Base-by-base conservation (phyloP, 2,888 invertebrate genomes). In the Drosophila mulleri region DNA sequence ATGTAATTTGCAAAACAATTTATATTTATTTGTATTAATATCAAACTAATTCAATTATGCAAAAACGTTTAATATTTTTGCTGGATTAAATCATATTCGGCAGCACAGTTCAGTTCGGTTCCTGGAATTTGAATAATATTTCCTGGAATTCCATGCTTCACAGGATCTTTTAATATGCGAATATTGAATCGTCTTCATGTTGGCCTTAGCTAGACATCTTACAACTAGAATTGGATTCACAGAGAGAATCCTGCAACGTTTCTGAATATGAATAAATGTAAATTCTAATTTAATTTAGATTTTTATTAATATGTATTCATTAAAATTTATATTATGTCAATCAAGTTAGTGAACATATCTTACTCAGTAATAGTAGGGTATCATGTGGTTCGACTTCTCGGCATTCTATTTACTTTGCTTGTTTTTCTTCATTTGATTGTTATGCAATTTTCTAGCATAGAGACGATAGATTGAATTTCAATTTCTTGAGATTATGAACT, bases 401-500 rank as follows among this genome's bases (percentile, higher is more conserved):
- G 16, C 23, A 37, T 18, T 42, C 11, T 44, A 11, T 26, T 14
- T 26, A 58, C 8, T 29, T 53, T n/a, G 11, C 57, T 59, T 54
- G 18, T 32, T 53, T 60, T 35, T 7, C 16, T 6, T 14, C 45
- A 39, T 37, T 50, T 41, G 41, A 48, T 67, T 69, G 29, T 60
- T 41, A 37, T 48, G 23, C 50, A 50, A 29, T 32, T 23, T 5
- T 18, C 20, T 32, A 12, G 60, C n/a, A 45, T 54, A 20, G 54
- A 18, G 50, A 12, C 18, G 35, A 53, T 66, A n/a, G 44, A 53
- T 69, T 69, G 48, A 64, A 60, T 67, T 65, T 65, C 35, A 68
- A 72, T 72, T 76, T 67, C 37, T 26, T 57, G 23, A 57, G 66
- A 70, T 75, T 71, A 71, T 62, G 53, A 60, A 65, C 42, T 65